Conservation (phyloP, 2,888 invertebrate species). For the Creontiades dilutus region DNA sequence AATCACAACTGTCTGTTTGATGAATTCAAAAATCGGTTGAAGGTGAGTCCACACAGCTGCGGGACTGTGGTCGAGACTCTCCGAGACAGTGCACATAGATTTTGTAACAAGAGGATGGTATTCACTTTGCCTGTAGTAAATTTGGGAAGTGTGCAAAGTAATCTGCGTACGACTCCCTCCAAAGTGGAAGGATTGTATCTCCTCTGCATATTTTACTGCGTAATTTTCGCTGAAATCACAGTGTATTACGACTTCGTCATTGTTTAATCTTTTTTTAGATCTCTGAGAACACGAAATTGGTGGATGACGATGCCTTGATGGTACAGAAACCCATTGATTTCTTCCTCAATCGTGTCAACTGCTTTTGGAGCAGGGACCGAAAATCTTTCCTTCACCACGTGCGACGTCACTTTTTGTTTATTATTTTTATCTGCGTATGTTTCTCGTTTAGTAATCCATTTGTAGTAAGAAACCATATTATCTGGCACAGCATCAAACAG, state of each 20-base stretch:
- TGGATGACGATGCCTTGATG: slow-evolving; percentile 24
- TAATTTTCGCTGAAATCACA: slow-evolving; percentile 78
- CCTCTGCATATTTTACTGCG: slow-evolving; percentile 33
- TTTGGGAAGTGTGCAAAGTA: slow-evolving; percentile 7
- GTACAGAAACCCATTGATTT: neutral
- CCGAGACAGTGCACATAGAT: neutral
- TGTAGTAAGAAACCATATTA: slow-evolving; percentile 34
- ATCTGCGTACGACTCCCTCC: slow-evolving; percentile 30
- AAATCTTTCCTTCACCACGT: slow-evolving; percentile 30
- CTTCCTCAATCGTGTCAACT: slow-evolving; percentile 29
- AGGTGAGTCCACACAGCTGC: too few relatives aligned
- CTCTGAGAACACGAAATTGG: slow-evolving; percentile 61
- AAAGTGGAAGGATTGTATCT: slow-evolving; percentile 38
- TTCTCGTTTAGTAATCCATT: slow-evolving; percentile 8
- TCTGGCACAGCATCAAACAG: neutral
- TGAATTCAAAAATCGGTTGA: neutral
- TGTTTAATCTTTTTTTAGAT: slow-evolving; percentile 74
- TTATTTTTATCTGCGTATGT: neutral
- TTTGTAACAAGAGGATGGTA: neutral
- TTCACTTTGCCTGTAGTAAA: neutral
- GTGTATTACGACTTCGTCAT: slow-evolving; percentile 76
- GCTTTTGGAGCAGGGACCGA: neutral
- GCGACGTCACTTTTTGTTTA: neutral
- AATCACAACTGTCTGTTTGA: neutral
- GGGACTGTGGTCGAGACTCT: neutral